Evolutionary conservation across 2,797 vertebrate species (phyloP), one percentile per base, ranked within the genome.

Genomic region (Neosalanx taihuensis): DNA sequence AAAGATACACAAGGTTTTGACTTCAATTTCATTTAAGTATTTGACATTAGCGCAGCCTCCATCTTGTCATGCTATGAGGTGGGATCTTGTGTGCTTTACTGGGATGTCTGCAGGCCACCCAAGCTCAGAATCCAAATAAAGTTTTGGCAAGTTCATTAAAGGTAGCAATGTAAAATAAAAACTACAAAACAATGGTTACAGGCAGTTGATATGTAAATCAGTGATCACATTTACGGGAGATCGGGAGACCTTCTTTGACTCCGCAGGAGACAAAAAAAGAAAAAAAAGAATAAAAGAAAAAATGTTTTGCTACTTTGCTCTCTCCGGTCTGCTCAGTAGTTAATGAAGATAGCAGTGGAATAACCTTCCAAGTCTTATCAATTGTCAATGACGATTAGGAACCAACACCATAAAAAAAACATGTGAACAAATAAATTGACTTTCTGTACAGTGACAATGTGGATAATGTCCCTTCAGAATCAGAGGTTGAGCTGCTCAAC

Each of bases 311-410:
- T 64, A 65, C 10, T 64, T 71, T 26, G 53, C 58, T 29, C 49
- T 56, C 66, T 20, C n/a, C 33, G 10, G 53, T 33, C 30, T 68
- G 75, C 56, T 70, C 0, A 67, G 78, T 0, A 69, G 41, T 46
- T 86, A 83, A 88, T 76, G 72, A 77, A 81, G 84, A 84, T 86
- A 86, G 78, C 86, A 80, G 81, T 83, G 79, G 69, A 73, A 76
- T 85, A 85, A 89, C 87, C 82, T 46, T 13, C 10, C 41, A 46
- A 74, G 59, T 85, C 57, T 63, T 35, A 57, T 62, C 58, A 72
- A 81, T 87, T 75, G 12, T 76, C 62, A 3, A 56, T 61, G 76
- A 78, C 71, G 26, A 71, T 53, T 1, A 78, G 72, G 62, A 71
- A 51, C 15, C 37, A 30, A 29, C 29, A 18, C 71, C 64, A 49